Base-by-base conservation (phyloP, 2,888 invertebrate genomes). In the Scaptomyza tumidula region DNA sequence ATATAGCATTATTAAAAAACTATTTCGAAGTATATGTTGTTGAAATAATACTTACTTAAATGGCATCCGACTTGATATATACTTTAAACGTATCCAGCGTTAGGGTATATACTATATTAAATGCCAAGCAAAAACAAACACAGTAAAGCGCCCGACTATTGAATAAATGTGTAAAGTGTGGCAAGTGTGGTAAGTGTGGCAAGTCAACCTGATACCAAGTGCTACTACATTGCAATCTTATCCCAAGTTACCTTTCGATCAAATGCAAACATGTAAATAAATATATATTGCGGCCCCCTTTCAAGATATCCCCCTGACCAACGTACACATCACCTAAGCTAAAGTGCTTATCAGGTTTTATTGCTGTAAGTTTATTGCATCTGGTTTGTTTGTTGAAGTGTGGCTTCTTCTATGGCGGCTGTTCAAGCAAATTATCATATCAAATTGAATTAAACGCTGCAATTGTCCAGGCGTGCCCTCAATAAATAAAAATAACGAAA, bases 391-490 rank as follows among this genome's bases (percentile, higher is more conserved):
- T 6, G 24, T 3, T 19, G 19, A n/a, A 31, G 29, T 39, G 14
- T 33, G 37, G n/a, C 31, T 60, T 45, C 50, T 62, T 43, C 41
- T n/a, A 6, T 29, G 29, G 56, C 57, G 57, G 46, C 43, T 59
- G 58, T 29, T 59, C 57, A 62, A 69, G 70, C 58, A 69, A 76
- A 89, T 75, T 80, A 78, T 67, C 85, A 82, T 81, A 83, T 77
- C 68, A 86, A 86, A 88, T 88, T 88, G 86, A 86, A 80, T 86
- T 78, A 89, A 82, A 61, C 59, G 75, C 75, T 72, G 70, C 75
- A 82, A 78, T 86, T 76, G 78, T 59, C 65, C 75, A 71, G 69
- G 55, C 72, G 69, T 66, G 75, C 71, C 84, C 82, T 70, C 86
- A 87, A 75, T 77, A 80, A 67, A 24, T 24, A 24, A 24, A 24